phyloP scores from a whole-genome alignment of 2,797 vertebrate genomes.

The Sphaeramia orbicularis region DNA sequence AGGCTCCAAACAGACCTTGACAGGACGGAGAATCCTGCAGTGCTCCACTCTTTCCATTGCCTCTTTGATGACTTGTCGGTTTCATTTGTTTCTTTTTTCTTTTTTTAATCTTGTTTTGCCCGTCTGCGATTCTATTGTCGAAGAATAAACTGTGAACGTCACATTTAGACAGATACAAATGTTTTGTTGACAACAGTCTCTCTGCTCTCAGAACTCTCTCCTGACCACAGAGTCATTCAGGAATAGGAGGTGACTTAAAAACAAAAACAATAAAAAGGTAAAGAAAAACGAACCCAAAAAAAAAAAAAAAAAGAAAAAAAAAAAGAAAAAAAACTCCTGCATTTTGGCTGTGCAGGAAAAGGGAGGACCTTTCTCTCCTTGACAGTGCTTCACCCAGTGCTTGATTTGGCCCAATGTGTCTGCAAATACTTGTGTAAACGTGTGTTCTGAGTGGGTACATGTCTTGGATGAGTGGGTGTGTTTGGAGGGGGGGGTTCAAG shows the following conservation, averaged over 20 bases:
- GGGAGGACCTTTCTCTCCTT: conserved; percentile 68
- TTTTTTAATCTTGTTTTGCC: not conserved
- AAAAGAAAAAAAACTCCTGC: conserved; percentile 54
- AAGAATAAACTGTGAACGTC: conserved; percentile 58
- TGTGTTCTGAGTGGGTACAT: conserved; percentile 12
- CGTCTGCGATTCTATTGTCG: conserved; percentile 33
- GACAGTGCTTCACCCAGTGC: conserved; percentile 24
- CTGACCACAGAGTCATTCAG: conserved; percentile 41
- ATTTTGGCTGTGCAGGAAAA: conserved; percentile 63
- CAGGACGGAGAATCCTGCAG: conserved; percentile 48
- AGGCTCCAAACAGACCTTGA: conserved; percentile 56
- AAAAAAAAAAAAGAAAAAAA: no score
- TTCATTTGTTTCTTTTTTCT: conserved; percentile 7
- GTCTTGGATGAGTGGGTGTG: no score
- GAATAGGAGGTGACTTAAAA: conserved; percentile 64
- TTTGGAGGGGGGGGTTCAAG: conserved; percentile 78
- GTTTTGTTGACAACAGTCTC: conserved; percentile 13
- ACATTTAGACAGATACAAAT: conserved; percentile 68
- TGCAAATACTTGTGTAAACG: conserved; percentile 65
- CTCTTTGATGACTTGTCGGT: conserved; percentile 22
- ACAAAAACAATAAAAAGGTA: conserved; percentile 63
- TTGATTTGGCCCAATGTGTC: conserved; percentile 66
- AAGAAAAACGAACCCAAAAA: no score
- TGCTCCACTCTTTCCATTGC: conserved; percentile 24
- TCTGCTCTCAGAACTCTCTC: no score